These are phyloP conservation scores for Glyphotaelius pellucidus DNA, from an alignment of 2,888 invertebrate species.

Conservation along the genomic window DNA sequence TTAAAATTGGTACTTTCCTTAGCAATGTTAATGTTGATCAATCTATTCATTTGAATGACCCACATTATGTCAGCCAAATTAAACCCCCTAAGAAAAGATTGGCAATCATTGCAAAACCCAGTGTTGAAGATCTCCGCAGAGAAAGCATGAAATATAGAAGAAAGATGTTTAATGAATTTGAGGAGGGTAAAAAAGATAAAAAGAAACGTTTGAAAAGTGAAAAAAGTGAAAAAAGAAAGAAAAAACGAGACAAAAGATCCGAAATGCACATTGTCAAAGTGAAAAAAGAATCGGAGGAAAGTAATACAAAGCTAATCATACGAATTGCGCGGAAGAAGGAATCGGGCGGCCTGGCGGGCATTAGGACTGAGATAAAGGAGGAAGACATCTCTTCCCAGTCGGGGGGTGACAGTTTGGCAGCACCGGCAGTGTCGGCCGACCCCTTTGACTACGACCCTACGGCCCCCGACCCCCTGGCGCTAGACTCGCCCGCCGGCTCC, in stretches of 20 bases:
- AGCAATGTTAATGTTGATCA: slow-evolving; percentile 70
- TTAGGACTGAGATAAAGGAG: slow-evolving; percentile 68
- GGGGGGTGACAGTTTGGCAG: slow-evolving; percentile 7
- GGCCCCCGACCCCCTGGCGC: slow-evolving; percentile 74
- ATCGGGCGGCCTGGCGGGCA: slow-evolving; percentile 69
- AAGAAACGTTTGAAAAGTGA: slow-evolving; percentile 74
- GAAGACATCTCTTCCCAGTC: slow-evolving; percentile 58
- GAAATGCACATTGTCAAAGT: slow-evolving; percentile 71
- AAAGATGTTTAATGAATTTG: slow-evolving; percentile 90
- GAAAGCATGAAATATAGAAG: slow-evolving; percentile 93
- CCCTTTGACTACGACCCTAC: slow-evolving; percentile 75
- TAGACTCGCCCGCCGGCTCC: slow-evolving; percentile 76
- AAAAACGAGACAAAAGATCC: slow-evolving; percentile 71
- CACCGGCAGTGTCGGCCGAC: slow-evolving; percentile 67
- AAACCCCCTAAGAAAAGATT: slow-evolving; percentile 91
- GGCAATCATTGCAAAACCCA: slow-evolving; percentile 80
- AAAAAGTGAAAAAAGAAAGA: slow-evolving; percentile 74
- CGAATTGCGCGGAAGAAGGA: slow-evolving; percentile 81
- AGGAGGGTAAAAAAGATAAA: slow-evolving; percentile 80
- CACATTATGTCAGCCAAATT: slow-evolving; percentile 75
- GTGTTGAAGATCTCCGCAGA: slow-evolving; percentile 87
- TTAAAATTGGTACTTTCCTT: slow-evolving; percentile 83
- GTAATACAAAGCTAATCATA: slow-evolving; percentile 87
- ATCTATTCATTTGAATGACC: slow-evolving; percentile 74
- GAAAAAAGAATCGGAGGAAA: slow-evolving; percentile 75